phyloP scores from a whole-genome alignment of 2,797 vertebrate genomes.

The Smutsia temminckii region DNA sequence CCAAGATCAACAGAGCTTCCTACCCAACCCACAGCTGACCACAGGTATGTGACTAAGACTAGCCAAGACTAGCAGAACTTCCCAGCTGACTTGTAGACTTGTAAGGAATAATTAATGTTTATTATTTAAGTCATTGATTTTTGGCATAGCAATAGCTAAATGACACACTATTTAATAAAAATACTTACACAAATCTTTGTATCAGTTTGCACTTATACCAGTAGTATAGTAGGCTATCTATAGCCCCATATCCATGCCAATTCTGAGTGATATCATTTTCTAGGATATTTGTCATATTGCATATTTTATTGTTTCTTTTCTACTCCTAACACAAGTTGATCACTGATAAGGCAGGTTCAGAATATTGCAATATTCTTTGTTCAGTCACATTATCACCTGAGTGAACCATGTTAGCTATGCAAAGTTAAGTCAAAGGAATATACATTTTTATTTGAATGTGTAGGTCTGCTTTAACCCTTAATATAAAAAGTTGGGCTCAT shows the following conservation, averaged over 20 bases:
- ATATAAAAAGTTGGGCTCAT: background rate
- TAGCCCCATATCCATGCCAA: background rate
- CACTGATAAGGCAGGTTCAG: no score
- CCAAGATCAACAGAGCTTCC: background rate
- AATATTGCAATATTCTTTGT: background rate
- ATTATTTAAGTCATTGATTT: background rate
- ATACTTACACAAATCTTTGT: background rate
- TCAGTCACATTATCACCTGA: background rate
- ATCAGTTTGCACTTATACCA: background rate
- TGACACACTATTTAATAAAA: background rate
- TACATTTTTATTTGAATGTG: background rate
- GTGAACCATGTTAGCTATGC: background rate
- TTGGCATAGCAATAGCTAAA: background rate
- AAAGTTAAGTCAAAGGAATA: background rate
- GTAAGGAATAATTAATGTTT: background rate
- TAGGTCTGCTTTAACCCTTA: background rate
- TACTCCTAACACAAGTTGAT: background rate
- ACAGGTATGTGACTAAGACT: background rate
- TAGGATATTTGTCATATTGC: background rate
- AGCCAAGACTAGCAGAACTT: background rate
- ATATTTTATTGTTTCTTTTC: background rate
- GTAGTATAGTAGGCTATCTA: background rate
- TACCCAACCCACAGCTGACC: background rate
- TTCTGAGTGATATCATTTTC: background rate
- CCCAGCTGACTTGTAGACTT: background rate